These are phyloP conservation scores for Tetramorium parvispinum DNA, from an alignment of 1,140 invertebrate genomes.

Conservation along the genomic window DNA sequence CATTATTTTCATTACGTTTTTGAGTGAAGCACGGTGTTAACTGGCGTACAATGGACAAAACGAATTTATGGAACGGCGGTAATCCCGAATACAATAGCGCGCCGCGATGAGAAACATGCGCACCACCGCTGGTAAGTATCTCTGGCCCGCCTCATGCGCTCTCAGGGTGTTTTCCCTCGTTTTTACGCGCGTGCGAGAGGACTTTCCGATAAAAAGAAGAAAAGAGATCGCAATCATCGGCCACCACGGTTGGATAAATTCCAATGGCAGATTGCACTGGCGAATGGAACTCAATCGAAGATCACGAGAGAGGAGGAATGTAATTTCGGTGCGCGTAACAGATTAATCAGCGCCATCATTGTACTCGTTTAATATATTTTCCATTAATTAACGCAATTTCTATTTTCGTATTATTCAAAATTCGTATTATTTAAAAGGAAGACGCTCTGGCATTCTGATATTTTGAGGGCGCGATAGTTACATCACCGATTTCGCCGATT, in stretches of 20 bases:
- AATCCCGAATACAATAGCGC: conserved; percentile 51
- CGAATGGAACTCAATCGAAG: conserved; percentile 13
- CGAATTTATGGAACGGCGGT: conserved; percentile 47
- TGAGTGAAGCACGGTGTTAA: conserved; percentile 36
- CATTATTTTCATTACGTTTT: conserved; percentile 59
- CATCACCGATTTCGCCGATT: not conserved
- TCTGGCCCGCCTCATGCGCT: not conserved
- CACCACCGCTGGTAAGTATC: conserved; percentile 27
- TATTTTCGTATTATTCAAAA: not conserved
- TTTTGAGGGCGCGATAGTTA: not conserved
- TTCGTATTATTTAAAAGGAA: no score
- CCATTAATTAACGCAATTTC: no score
- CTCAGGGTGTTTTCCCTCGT: conserved; percentile 5
- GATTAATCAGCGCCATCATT: not conserved
- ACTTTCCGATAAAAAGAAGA: not conserved
- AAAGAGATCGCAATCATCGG: conserved; percentile 19
- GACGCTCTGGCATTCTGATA: not conserved
- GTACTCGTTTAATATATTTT: no score
- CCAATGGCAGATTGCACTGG: not conserved
- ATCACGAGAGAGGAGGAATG: not conserved
- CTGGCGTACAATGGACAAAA: conserved; percentile 42
- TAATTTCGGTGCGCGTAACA: not conserved
- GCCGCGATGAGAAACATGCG: conserved; percentile 38
- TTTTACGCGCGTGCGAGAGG: not conserved
- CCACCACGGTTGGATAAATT: conserved; percentile 24